A percentile compares a stretch with the other conserved stretches of the same genome.
phyloP scores from a whole-genome alignment of 1,140 invertebrate species.

The Drosophila baimaii region DNA sequence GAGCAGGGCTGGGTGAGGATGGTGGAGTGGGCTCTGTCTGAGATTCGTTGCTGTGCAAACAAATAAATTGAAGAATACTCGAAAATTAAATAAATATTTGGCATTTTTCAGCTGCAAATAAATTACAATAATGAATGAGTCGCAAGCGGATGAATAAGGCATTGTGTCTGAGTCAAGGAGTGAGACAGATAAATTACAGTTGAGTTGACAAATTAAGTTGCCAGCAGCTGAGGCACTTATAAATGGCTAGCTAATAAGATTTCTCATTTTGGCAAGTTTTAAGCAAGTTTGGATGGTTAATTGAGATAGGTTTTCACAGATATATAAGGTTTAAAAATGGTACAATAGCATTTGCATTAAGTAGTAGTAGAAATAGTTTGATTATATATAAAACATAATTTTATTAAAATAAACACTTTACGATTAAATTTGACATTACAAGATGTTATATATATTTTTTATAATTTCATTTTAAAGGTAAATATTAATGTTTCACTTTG shows the following conservation, averaged over 20 bases:
- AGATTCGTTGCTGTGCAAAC: slow-evolving; percentile 67
- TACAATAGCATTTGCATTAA: neutral
- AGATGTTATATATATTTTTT: no score
- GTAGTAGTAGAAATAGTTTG: neutral
- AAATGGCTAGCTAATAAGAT: slow-evolving; percentile 48
- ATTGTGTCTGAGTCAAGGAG: slow-evolving; percentile 30
- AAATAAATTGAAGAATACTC: slow-evolving; percentile 83
- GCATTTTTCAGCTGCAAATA: slow-evolving; percentile 77
- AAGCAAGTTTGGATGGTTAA: slow-evolving; percentile 5
- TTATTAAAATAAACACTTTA: no score
- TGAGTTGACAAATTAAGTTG: slow-evolving; percentile 79
- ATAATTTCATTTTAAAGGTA: no score
- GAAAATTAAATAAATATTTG: slow-evolving; percentile 83
- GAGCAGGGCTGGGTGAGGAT: neutral
- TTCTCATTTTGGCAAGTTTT: slow-evolving; percentile 19
- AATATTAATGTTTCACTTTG: no score
- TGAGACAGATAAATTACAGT: slow-evolving; percentile 76
- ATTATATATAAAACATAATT: neutral
- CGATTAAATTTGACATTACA: no score
- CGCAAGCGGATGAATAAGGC: slow-evolving; percentile 3
- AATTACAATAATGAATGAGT: slow-evolving; percentile 83
- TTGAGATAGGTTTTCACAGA: neutral
- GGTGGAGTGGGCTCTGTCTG: slow-evolving; percentile 32
- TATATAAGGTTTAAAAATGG: no score
- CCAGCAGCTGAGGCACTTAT: slow-evolving; percentile 30